phyloP scores from a whole-genome alignment of 1,140 invertebrate genomes.

The Meteorus sp. region DNA sequence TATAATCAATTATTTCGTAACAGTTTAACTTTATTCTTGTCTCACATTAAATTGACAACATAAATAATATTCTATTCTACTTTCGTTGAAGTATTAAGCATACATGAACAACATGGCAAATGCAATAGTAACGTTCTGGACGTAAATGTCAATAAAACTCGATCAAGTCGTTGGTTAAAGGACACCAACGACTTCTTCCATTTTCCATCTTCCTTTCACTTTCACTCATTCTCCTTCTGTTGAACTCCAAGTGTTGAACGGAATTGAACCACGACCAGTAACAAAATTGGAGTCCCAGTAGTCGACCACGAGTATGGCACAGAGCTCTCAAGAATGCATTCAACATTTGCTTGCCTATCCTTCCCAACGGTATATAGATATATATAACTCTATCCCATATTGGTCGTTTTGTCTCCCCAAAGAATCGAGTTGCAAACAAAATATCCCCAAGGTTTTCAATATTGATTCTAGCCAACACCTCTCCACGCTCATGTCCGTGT shows the following conservation, averaged over 20 bases:
- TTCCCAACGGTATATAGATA: no score
- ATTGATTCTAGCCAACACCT: conserved; percentile 19
- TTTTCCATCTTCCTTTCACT: no score
- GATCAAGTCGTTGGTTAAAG: background rate
- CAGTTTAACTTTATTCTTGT: no score
- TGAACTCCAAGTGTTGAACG: background rate
- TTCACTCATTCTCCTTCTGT: no score
- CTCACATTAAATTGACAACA: no score
- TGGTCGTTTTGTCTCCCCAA: background rate
- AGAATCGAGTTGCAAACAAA: conserved; percentile 17
- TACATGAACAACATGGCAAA: background rate
- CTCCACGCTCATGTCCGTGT: background rate
- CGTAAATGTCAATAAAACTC: conserved; percentile 3
- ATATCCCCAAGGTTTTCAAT: conserved; percentile 25
- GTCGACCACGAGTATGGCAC: background rate
- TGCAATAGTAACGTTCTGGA: background rate
- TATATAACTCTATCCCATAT: no score
- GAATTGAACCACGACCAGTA: background rate
- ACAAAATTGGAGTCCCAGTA: conserved; percentile 2
- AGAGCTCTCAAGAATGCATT: conserved; percentile 6
- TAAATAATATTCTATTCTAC: no score
- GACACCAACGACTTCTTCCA: background rate
- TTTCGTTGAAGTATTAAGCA: background rate
- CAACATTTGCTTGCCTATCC: background rate
- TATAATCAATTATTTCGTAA: no score